A percentile compares a stretch with the other conserved stretches of the same genome.
Conservation (phyloP, 2,888 invertebrate genomes). For the Gnatocerus cornutus region DNA sequence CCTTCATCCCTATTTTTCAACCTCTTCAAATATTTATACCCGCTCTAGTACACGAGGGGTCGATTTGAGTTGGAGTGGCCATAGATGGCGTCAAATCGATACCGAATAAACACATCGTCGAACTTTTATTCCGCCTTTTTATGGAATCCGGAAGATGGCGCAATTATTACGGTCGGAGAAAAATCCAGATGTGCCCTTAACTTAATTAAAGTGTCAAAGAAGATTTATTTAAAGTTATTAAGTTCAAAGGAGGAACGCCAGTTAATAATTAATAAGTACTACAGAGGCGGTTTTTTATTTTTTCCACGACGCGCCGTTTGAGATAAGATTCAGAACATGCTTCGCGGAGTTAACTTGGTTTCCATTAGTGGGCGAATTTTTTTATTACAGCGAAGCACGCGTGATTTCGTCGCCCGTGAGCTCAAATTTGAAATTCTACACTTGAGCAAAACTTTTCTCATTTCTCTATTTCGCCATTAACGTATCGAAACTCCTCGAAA, state of each 20-base stretch:
- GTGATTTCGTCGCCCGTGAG: too few relatives aligned
- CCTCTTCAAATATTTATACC: not conserved
- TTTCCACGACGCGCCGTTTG: not conserved
- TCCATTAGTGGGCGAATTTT: too few relatives aligned
- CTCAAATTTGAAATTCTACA: too few relatives aligned
- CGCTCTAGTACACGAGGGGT: not conserved
- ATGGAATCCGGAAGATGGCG: conserved; percentile 7
- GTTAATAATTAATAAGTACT: conserved; percentile 23
- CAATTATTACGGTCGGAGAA: not conserved
- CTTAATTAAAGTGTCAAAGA: conserved; percentile 35
- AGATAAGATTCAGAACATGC: not conserved
- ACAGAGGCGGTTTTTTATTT: conserved; percentile 7
- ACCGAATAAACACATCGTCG: not conserved
- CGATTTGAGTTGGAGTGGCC: not conserved
- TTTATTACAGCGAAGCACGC: too few relatives aligned
- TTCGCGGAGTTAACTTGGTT: not conserved
- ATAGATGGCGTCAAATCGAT: conserved; percentile 3
- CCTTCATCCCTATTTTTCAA: too few relatives aligned
- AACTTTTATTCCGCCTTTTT: not conserved
- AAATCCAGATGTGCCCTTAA: conserved; percentile 1
- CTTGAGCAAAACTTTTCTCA: too few relatives aligned
- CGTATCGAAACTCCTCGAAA: too few relatives aligned
- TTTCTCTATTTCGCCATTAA: too few relatives aligned
- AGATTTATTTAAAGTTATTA: conserved; percentile 35
- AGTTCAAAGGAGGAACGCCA: conserved; percentile 5